A percentile compares a stretch with the other conserved stretches of the same genome.
Evolutionary conservation across 2,888 invertebrate genomes (phyloP).

Genomic region (Stenoptilia bipunctidactyla): DNA sequence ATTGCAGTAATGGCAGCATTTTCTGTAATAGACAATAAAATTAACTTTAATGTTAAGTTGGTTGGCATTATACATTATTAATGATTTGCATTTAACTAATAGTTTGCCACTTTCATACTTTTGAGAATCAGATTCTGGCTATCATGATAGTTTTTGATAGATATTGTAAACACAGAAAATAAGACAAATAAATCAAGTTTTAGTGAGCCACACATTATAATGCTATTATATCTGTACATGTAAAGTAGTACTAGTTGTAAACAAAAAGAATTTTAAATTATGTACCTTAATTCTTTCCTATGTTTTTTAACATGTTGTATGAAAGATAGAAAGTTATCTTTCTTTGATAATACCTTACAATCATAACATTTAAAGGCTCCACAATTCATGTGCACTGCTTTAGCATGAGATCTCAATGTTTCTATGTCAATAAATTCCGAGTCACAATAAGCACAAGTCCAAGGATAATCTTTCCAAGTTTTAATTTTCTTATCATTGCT

Average conservation of each 20-base stretch:
- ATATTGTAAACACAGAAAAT: too few relatives aligned
- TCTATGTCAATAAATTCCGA: slow-evolving; percentile 46
- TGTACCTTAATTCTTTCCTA: slow-evolving; percentile 23
- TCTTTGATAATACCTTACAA: slow-evolving; percentile 59
- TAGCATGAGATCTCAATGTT: slow-evolving; percentile 71
- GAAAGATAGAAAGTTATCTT: slow-evolving; percentile 67
- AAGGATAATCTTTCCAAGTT: slow-evolving; percentile 36
- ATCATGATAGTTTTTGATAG: too few relatives aligned
- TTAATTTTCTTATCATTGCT: background rate
- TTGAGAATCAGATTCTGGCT: too few relatives aligned
- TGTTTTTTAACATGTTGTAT: slow-evolving; percentile 75
- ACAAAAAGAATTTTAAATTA: background rate
- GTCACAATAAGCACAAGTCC: slow-evolving; percentile 50
- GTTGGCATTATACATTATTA: too few relatives aligned
- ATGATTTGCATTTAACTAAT: too few relatives aligned
- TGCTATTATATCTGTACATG: too few relatives aligned
- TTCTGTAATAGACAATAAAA: slow-evolving; percentile 21
- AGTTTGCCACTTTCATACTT: too few relatives aligned
- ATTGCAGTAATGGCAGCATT: slow-evolving; percentile 18
- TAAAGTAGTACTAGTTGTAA: too few relatives aligned
- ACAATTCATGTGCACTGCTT: slow-evolving; percentile 73
- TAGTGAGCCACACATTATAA: too few relatives aligned
- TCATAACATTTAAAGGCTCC: slow-evolving; percentile 76
- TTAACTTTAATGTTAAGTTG: too few relatives aligned
- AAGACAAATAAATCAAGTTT: too few relatives aligned